Percentiles rank a stretch among this genome's conserved stretches.
These are phyloP conservation scores for Notoglanidium macrostoma DNA, from an alignment of 2,797 vertebrate genomes.

Conservation along the genomic window DNA sequence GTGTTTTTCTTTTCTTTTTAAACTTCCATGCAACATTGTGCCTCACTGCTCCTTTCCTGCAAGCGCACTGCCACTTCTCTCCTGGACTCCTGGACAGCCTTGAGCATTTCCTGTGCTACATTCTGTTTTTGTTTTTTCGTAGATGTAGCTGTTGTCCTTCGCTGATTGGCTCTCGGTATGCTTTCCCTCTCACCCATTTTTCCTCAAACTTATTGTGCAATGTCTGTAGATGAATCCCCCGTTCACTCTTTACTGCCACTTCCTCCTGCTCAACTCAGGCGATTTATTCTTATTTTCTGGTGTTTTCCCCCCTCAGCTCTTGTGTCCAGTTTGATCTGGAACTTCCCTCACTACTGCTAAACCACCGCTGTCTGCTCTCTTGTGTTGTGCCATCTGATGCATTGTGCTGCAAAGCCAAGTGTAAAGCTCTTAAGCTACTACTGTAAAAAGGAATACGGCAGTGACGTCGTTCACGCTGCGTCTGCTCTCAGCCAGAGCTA, in stretches of 20 bases:
- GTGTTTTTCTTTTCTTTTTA: constrained; percentile 34
- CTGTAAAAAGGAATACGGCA: constrained; percentile 47
- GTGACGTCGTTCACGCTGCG: constrained; percentile 9
- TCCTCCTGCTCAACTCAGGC: constrained; percentile 61
- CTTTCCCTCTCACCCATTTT: too few relatives aligned
- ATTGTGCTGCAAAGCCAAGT: constrained; percentile 73
- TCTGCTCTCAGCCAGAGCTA: constrained; percentile 54
- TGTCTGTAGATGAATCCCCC: not conserved
- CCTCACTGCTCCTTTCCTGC: constrained; percentile 88
- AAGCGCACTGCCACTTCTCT: constrained; percentile 90
- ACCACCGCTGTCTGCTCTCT: constrained; percentile 64
- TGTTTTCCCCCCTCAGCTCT: not conserved
- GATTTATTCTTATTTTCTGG: constrained; percentile 24
- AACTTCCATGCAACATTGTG: constrained; percentile 71
- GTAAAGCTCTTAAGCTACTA: constrained; percentile 67
- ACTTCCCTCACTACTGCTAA: constrained; percentile 65
- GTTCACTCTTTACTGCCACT: constrained; percentile 48
- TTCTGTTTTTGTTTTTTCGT: not conserved
- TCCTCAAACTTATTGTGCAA: not conserved
- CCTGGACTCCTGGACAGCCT: constrained; percentile 89
- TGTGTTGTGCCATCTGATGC: constrained; percentile 77
- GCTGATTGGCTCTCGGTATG: not conserved
- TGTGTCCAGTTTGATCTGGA: constrained; percentile 55
- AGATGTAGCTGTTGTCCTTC: not conserved
- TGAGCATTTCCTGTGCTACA: constrained; percentile 41